Evolutionary conservation across 2,888 invertebrate genomes (phyloP).

Genomic region (Torymus aiolomorphi): DNA sequence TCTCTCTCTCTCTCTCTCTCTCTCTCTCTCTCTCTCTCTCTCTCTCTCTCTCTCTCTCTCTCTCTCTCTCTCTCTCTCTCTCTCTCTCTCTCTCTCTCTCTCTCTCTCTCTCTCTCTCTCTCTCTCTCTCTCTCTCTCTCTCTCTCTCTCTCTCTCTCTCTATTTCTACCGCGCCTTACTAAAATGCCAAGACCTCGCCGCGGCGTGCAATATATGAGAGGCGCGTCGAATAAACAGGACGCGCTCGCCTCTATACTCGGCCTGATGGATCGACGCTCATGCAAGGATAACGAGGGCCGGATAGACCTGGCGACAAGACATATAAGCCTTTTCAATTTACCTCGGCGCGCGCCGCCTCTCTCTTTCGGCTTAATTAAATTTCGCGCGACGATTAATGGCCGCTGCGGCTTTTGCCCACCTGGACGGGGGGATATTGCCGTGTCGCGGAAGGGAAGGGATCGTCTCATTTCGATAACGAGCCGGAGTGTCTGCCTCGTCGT

Average conservation of each 20-base stretch:
- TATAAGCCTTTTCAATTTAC: conserved; percentile 46
- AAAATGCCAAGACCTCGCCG: no score
- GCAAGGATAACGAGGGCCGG: conserved; percentile 32
- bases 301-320: conserved; percentile 9
- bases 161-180: no score
- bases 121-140: no score
- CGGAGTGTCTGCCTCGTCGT: background rate
- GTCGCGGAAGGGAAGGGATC: conserved; percentile 10
- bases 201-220: no score
- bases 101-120: no score
- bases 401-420: conserved; percentile 60
- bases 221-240: no score
- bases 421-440: conserved; percentile 40
- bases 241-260: background rate
- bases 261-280: conserved; percentile 35
- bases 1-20: no score
- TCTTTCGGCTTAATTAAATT: conserved; percentile 67
- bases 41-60: no score
- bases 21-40: no score
- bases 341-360: background rate
- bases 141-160: no score
- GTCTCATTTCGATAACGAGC: conserved; percentile 51
- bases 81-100: no score
- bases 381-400: conserved; percentile 66
- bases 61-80: no score